phyloP scores from a whole-genome alignment of 2,797 vertebrate genomes.

The Corythornis leucogaster region DNA sequence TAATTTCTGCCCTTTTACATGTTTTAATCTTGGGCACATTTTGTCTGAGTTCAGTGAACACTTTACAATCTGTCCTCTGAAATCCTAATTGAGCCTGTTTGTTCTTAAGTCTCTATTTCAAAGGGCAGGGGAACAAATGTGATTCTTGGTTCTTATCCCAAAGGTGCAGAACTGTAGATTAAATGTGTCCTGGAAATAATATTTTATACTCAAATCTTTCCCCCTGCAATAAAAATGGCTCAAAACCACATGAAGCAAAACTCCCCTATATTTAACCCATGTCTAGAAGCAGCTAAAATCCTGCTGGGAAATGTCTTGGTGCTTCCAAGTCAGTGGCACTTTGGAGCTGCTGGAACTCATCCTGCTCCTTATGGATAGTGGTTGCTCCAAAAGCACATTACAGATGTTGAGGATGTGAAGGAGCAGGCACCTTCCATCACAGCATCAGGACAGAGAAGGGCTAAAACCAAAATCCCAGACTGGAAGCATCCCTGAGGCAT shows the following conservation, averaged over 20 bases:
- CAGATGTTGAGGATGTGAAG: slow-evolving; percentile 3
- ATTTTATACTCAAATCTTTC: background rate
- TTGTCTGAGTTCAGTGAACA: background rate
- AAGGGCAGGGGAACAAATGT: background rate
- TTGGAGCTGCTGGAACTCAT: background rate
- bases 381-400: background rate
- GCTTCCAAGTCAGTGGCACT: slow-evolving; percentile 18
- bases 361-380: background rate
- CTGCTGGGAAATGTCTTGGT: background rate
- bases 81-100: background rate
- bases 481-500: background rate
- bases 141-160: slow-evolving; percentile 12
- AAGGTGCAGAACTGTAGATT: background rate
- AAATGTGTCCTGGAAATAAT: background rate
- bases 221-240: background rate
- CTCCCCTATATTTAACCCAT: background rate
- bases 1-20: background rate
- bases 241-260: background rate
- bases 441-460: background rate
- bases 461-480: background rate
- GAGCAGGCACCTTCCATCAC: background rate
- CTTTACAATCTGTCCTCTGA: background rate
- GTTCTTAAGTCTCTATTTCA: background rate
- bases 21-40: background rate
- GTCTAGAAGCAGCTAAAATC: background rate